Base-by-base conservation (phyloP, 2,888 invertebrate species). In the Cetonia aurata region DNA sequence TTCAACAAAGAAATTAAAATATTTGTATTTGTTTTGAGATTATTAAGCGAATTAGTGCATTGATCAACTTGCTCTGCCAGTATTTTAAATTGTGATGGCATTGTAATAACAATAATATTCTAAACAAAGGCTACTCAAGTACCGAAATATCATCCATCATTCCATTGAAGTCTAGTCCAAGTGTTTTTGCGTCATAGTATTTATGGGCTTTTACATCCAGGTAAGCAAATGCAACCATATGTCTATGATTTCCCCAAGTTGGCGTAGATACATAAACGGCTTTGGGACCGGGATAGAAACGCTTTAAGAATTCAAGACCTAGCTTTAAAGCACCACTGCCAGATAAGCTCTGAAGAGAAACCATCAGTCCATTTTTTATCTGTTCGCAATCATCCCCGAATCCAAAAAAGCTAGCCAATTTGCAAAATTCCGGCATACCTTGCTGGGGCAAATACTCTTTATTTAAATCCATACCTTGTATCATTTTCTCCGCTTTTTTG, bases 211-310 rank as follows among this genome's bases (percentile, higher is more conserved):
- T 95, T 57, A 96, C 92, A 12, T 92, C 88, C 68, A 99, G 83
- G 2, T 94, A 94, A 62, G 95, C 87, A 80, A 93, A 93, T 86
- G 94, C 96, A 86, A 98, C 97, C 80, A 99, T 90, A 67, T 98
- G 96, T 0, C 91, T 92, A 84, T 99, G 99, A 85, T 99, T 99
- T 67, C 99, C 99, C 99, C 99, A 99, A 0, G 99, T 93, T 3
- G 99, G 99, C 0, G 89, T 87, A 4, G 99, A 98, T 76, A 99
- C 80, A 86, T 96, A 98, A 59, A 96, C 86, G 72, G 92, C 92
- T 85, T 96, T 96, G 77, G 87, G 88, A 42, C 93, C 92, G 6
- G 89, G 89, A 85, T 93, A 94, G 85, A 93, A 95, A 75, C 90
- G 91, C 68, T 90, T 91, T 72, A 98, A 85, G 84, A 97, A 99